Evolutionary conservation across 1,140 invertebrate species (phyloP).

Genomic region (Drosophila paulistorum): DNA sequence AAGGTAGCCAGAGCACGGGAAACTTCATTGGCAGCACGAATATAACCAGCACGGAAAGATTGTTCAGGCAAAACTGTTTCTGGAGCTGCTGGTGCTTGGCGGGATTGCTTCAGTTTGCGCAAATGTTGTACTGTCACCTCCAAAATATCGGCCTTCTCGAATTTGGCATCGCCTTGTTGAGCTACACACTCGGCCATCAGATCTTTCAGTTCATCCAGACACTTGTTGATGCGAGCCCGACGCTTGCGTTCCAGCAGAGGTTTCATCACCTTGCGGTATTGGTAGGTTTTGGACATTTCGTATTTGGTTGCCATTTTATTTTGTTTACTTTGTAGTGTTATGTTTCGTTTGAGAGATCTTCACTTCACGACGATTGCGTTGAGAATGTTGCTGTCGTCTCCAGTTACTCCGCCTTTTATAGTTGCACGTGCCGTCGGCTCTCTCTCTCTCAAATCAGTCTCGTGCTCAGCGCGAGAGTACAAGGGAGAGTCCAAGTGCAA

Average conservation of each 20-base stretch:
- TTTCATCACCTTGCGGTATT: slow-evolving; percentile 97
- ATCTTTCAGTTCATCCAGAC: slow-evolving; percentile 96
- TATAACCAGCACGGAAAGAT: slow-evolving; percentile 94
- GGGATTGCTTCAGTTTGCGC: slow-evolving; percentile 88
- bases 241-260: slow-evolving; percentile 97
- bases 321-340: slow-evolving; percentile 19
- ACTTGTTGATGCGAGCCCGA: slow-evolving; percentile 96
- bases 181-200: slow-evolving; percentile 94
- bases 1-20: slow-evolving; percentile 92
- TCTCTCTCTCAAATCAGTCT: slow-evolving; percentile 36
- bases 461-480: slow-evolving; percentile 68
- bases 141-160: slow-evolving; percentile 98
- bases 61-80: slow-evolving; percentile 85
- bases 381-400: slow-evolving; percentile 73
- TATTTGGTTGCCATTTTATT: slow-evolving; percentile 77
- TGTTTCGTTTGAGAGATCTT: slow-evolving; percentile 39
- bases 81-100: slow-evolving; percentile 73
- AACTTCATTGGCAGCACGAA: slow-evolving; percentile 95
- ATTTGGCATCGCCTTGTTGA: slow-evolving; percentile 92
- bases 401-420: slow-evolving; percentile 74
- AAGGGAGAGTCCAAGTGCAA: slow-evolving; percentile 3
- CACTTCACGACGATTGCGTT: slow-evolving; percentile 65
- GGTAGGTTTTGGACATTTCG: slow-evolving; percentile 90
- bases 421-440: slow-evolving; percentile 71
- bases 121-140: slow-evolving; percentile 97